These are phyloP conservation scores for Corapipo altera DNA, from an alignment of 2,113 vertebrate genomes.

Conservation along the genomic window DNA sequence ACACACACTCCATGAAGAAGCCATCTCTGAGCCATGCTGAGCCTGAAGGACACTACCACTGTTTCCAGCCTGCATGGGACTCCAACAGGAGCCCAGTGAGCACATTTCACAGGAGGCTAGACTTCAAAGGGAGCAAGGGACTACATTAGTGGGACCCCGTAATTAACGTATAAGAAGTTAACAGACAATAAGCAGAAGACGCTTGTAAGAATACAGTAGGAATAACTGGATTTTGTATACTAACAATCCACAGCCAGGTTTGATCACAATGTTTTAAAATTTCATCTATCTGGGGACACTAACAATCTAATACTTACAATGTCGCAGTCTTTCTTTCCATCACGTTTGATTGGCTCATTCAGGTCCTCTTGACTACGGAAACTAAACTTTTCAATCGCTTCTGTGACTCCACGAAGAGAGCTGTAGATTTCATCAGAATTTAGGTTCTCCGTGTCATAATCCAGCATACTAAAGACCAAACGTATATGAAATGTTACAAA, in stretches of 20 bases:
- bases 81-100: neutral
- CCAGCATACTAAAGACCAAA: constrained; percentile 88
- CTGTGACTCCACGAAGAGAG: constrained; percentile 95
- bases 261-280: neutral
- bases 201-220: neutral
- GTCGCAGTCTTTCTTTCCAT: constrained; percentile 91
- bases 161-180: neutral
- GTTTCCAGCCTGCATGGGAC: neutral
- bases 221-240: neutral
- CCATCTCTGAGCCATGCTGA: neutral
- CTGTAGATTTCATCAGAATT: constrained; percentile 99
- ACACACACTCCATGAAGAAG: neutral
- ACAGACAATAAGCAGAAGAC: neutral
- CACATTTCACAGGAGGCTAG: neutral
- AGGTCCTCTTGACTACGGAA: constrained; percentile 98
- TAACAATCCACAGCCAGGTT: neutral
- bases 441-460: constrained; percentile 98
- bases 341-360: constrained; percentile 91
- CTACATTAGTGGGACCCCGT: neutral
- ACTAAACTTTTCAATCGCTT: constrained; percentile 98
- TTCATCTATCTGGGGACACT: too few relatives aligned
- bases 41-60: neutral
- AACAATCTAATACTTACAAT: constrained; percentile 74
- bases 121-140: neutral
- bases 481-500: constrained; percentile 54